Evolutionary conservation across 2,888 invertebrate species (phyloP).

Genomic region (Chydorus sphaericus): DNA sequence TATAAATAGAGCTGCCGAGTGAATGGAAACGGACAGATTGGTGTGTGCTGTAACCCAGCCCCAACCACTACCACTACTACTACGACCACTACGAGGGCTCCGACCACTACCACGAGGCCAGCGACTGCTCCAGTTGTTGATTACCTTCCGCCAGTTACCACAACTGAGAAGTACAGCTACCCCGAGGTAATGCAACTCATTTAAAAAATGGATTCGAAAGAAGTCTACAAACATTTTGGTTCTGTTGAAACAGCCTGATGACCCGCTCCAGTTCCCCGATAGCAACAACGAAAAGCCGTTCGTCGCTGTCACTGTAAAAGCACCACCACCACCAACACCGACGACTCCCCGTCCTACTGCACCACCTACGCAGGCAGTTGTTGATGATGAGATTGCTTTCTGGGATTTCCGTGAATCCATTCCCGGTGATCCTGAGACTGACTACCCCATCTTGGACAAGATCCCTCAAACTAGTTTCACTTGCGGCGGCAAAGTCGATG

Average conservation of each 20-base stretch:
- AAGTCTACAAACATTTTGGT: no score
- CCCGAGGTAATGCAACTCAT: no score
- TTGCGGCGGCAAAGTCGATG: conserved; percentile 43
- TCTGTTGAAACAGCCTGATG: no score
- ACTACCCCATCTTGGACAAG: conserved; percentile 44
- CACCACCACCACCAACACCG: not conserved
- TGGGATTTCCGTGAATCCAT: conserved; percentile 46
- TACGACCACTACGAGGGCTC: not conserved
- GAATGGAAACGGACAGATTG: no score
- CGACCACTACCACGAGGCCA: not conserved
- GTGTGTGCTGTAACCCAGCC: no score
- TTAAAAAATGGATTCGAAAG: no score
- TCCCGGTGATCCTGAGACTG: conserved; percentile 48
- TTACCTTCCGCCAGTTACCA: not conserved
- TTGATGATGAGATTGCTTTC: conserved; percentile 28
- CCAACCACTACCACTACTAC: not conserved
- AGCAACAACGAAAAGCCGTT: not conserved
- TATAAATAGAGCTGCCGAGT: no score
- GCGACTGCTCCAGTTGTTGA: not conserved
- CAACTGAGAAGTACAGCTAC: not conserved
- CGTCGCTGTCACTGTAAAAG: not conserved
- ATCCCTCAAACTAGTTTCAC: conserved; percentile 46
- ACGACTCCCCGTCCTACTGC: not conserved
- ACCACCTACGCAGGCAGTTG: conserved; percentile 18
- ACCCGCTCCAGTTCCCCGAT: not conserved